Base-by-base conservation (phyloP, 1,140 invertebrate species). In the Drosophila serrata region DNA sequence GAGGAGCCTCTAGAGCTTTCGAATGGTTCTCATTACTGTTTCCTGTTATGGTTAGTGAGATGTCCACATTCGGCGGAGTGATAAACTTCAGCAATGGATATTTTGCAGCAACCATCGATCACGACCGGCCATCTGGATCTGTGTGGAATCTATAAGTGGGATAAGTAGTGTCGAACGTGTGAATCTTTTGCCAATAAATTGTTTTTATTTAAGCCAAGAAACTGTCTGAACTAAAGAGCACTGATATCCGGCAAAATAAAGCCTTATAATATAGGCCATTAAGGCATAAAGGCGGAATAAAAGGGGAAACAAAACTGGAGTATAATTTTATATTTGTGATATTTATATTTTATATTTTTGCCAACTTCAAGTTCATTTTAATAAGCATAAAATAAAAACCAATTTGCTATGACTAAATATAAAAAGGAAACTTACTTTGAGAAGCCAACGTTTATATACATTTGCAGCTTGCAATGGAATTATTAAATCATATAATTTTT, bases 1-100 rank as follows among this genome's bases (percentile, higher is more conserved):
- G 61, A 12, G 17, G 57, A 40, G 22, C 29, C 63, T 61, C 39
- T 53, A 43, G 59, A 61, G 59, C 60, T 73, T 73, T 73, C 69
- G 69, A 73, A 73, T 73, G 69, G 69, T 73, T 73, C 51, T 73
- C 69, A 73, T 73, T 73, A 73, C 67, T 24, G 67, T 59, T 81
- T 75, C 72, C 78, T 81, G 46, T 70, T 80, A 73, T 73, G 69
- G 69, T 15, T 67, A 73, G 12, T 35, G 29, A 58, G 69, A 72
- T 72, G 69, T 72, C 67, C 67, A 72, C 68, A 72, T 70, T 59
- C 51, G 42, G 42, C 67, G 11, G 37, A 58, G 69, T 72, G 68
- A 72, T 70, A 70, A 70, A 72, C 69, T 33, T 72, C 53, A 43
- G 29, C 65, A 2, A 59, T 72, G 42, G 64, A 68, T 72, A 48